Base-by-base conservation (phyloP, 2,113 vertebrate genomes). In the Microcebus griseorufus region DNA sequence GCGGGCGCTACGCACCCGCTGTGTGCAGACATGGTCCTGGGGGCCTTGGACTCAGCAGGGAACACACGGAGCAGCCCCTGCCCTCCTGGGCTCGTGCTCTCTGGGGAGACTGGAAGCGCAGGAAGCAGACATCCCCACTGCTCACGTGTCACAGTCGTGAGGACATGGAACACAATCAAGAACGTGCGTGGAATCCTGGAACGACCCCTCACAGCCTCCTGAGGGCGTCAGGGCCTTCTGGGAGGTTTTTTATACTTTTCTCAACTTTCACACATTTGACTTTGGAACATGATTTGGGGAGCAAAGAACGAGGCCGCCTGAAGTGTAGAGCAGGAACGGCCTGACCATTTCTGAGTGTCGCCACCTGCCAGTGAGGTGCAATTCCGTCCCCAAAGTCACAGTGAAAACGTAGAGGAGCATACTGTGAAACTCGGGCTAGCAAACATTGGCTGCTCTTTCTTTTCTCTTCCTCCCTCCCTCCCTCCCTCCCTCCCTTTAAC, bases 1-100 rank as follows among this genome's bases (percentile, higher is more conserved):
- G 73, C 0, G 14, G n/a, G 27, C 22, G 22, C 34, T 16, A 9
- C 2, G 32, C 9, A 18, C 6, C 8, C 5, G 14, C 14, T 65
- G 37, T 13, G 79, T 42, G 18, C 14, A 14, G 91, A 29, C 34
- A n/a, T 14, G 25, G 29, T 60, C 88, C 72, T 79, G 25, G 69
- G 51, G 14, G 80, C 20, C 39, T 67, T 65, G 62, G 80, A 39
- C 34, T 17, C 1, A 32, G 62, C n/a, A 83, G 64, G 37, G 48
- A 80, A 37, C 55, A 45, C 5, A 42, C 37, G 27, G 85, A 27
- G 1, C 25, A 8, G 42, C 64, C 18, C n/a, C 6, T n/a, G 45
- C 37, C 78, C 39, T 29, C 51, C 76, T 0, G 17, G 69, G 10
- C 76, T 69, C 65, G 27, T 6, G 6, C 67, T 58, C 25, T 93